Conservation (phyloP, 2,797 vertebrate species). For the Acrossocheilus wenchowensis region DNA sequence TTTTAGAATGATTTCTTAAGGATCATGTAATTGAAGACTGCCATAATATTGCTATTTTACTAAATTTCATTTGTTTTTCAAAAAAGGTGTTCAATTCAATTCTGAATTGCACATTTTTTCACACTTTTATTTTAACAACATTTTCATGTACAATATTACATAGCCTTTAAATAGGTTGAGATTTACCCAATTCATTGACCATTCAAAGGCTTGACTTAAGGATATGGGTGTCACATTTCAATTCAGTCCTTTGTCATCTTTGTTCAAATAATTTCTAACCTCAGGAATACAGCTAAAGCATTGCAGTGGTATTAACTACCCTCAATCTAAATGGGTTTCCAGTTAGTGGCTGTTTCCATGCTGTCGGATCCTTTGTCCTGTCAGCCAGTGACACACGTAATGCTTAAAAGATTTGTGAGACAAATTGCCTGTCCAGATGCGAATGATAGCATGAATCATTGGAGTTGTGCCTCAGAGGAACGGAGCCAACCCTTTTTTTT, state of each 20-base stretch:
- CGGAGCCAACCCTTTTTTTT: neutral
- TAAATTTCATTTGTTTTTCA: neutral
- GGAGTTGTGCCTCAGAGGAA: neutral
- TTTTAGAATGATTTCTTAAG: neutral
- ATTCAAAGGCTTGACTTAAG: neutral
- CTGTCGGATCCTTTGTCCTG: constrained; percentile 21
- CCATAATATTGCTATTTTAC: neutral
- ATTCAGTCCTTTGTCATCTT: neutral
- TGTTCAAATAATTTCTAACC: neutral
- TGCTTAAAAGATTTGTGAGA: constrained; percentile 27
- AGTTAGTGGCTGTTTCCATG: constrained; percentile 35
- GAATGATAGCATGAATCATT: constrained; percentile 43
- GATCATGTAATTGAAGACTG: neutral
- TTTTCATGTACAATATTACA: neutral
- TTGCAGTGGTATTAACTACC: constrained; percentile 13
- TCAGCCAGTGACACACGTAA: constrained; percentile 33
- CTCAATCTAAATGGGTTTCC: constrained; percentile 16
- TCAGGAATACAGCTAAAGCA: neutral
- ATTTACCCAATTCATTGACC: neutral
- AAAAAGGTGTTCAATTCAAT: neutral
- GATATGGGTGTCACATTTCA: constrained; percentile 5
- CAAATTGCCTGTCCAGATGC: constrained; percentile 46
- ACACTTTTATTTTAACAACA: neutral
- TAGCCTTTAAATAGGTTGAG: neutral
- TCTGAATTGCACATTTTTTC: neutral